A percentile compares a stretch with the other conserved stretches of the same genome.
Evolutionary conservation across 2,113 vertebrate genomes (phyloP).

Genomic region (Platysternon megacephalum): DNA sequence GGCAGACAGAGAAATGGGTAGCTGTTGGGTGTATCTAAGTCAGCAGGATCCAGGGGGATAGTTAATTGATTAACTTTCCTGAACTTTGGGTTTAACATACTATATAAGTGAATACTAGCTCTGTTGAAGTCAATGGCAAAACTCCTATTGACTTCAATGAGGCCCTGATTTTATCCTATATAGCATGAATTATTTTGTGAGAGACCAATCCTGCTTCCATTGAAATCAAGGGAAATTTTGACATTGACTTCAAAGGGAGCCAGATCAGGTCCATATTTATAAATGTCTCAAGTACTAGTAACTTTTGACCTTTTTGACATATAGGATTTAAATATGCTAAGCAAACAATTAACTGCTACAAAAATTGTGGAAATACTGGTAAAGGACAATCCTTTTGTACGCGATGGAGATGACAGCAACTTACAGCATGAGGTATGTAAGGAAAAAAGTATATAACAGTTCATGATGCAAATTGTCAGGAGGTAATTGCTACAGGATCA

Average conservation of each 20-base stretch:
- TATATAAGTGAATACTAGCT: background rate
- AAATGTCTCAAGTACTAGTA: background rate
- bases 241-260: background rate
- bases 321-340: slow-evolving; percentile 88
- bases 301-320: background rate
- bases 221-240: background rate
- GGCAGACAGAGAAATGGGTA: background rate
- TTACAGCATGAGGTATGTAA: slow-evolving; percentile 86
- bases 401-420: slow-evolving; percentile 63
- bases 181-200: fast-evolving
- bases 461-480: background rate
- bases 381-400: slow-evolving; percentile 73
- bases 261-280: background rate
- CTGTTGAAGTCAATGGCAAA: background rate
- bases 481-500: background rate
- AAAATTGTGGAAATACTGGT: slow-evolving; percentile 82
- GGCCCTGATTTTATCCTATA: background rate
- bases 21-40: background rate
- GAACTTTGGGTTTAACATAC: background rate
- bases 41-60: background rate
- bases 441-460: fast-evolving
- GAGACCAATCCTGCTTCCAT: background rate
- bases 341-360: slow-evolving; percentile 78
- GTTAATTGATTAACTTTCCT: background rate
- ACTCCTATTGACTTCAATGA: background rate